Percentiles rank a stretch among this genome's conserved stretches.
Evolutionary conservation across 2,888 invertebrate species (phyloP).

Genomic region (Drosophila quasianomalipes): DNA sequence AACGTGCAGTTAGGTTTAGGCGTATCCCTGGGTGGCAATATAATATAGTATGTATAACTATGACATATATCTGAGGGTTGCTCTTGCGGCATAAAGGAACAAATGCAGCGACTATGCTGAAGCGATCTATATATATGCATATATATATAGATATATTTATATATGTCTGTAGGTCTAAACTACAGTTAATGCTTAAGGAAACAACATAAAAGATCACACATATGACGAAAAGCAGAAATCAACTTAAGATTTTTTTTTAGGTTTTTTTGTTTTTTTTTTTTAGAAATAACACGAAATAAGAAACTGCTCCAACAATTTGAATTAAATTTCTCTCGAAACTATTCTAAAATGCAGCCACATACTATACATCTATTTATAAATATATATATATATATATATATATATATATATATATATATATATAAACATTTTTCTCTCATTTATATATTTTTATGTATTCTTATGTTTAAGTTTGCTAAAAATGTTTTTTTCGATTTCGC

Average conservation of each 20-base stretch:
- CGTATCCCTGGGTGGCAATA: slow-evolving; percentile 49
- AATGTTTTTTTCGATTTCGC: slow-evolving; percentile 19
- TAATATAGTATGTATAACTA: slow-evolving; percentile 12
- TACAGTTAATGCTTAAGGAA: slow-evolving; percentile 34
- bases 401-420: slow-evolving; percentile 20
- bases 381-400: slow-evolving; percentile 10
- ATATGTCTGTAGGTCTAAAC: neutral
- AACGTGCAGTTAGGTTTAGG: slow-evolving; percentile 39
- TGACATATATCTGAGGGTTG: slow-evolving; percentile 9
- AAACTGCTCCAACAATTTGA: slow-evolving; percentile 15
- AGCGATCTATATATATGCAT: slow-evolving; percentile 2
- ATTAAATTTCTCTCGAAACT: slow-evolving; percentile 7
- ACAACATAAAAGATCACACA: slow-evolving; percentile 39
- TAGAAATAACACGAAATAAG: neutral
- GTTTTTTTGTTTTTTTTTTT: neutral
- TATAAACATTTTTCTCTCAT: slow-evolving; percentile 15
- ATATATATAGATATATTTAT: neutral
- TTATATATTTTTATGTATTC: slow-evolving; percentile 21
- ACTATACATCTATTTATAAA: slow-evolving; percentile 20
- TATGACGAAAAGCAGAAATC: slow-evolving; percentile 30
- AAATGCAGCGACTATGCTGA: slow-evolving; percentile 43
- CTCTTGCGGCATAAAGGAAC: slow-evolving; percentile 26
- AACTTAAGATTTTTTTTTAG: neutral
- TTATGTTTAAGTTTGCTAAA: slow-evolving; percentile 40
- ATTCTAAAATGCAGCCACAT: slow-evolving; percentile 47